Percentiles rank a stretch among this genome's conserved stretches.
Conservation (phyloP, 2,113 vertebrate species). For the Oreamnos americanus region DNA sequence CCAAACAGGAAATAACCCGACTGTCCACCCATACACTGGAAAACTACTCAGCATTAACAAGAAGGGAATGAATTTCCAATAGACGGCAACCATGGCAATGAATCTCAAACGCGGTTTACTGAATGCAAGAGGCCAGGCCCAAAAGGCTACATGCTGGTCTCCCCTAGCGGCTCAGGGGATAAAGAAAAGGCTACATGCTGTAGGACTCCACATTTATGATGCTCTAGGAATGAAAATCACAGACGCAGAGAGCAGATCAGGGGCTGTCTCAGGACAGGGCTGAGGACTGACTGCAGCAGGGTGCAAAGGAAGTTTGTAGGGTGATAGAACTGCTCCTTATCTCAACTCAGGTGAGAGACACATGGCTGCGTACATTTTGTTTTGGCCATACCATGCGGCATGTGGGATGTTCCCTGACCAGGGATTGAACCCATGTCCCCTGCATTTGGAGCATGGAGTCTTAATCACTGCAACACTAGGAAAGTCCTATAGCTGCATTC, state of each 20-base stretch:
- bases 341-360: neutral
- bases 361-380: fast-evolving
- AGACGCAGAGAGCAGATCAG: neutral
- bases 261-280: neutral
- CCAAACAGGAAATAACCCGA: neutral
- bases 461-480: neutral
- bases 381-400: neutral
- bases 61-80: neutral
- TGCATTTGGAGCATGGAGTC: neutral
- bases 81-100: neutral
- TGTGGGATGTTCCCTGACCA: neutral
- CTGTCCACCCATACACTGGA: neutral
- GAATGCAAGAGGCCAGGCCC: neutral
- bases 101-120: neutral
- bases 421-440: neutral
- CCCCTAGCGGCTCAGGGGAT: neutral
- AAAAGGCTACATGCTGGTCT: neutral
- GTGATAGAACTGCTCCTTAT: neutral
- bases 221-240: neutral
- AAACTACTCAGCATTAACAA: neutral
- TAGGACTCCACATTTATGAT: neutral
- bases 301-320: neutral
- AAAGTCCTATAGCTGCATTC: neutral
- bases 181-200: neutral
- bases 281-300: too few species aligned